phyloP scores from a whole-genome alignment of 2,888 invertebrate genomes.

The Pristionchus exspectatus region DNA sequence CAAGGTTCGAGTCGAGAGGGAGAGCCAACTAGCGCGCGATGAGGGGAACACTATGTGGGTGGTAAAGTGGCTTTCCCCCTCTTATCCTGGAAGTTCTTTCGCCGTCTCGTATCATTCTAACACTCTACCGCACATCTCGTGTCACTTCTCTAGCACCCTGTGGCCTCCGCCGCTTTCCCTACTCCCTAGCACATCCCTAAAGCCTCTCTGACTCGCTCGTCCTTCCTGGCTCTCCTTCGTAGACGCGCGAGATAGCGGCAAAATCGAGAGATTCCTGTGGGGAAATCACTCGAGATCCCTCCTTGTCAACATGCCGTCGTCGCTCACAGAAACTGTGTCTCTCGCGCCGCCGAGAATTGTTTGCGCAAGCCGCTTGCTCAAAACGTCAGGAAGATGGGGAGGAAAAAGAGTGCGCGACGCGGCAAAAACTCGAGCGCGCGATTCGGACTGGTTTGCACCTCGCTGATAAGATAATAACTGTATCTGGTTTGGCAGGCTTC shows the following conservation, averaged over 20 bases:
- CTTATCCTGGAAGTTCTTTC: not conserved
- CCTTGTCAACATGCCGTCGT: not conserved
- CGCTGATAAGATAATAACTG: not conserved
- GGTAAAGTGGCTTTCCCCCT: not conserved
- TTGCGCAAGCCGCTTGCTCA: not conserved
- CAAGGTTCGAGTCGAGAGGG: not conserved
- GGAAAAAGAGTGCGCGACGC: constrained; percentile 18
- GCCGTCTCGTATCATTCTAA: not conserved
- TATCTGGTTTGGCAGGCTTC: not conserved
- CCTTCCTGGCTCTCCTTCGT: not conserved
- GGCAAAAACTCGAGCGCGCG: constrained; percentile 21
- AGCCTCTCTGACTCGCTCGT: not conserved
- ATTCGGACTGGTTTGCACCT: not conserved
- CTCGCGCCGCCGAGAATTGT: not conserved
- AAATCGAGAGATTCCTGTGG: not conserved
- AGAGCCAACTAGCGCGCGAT: constrained; percentile 6
- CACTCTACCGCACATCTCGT: no score
- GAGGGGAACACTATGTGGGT: not conserved
- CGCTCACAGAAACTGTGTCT: not conserved
- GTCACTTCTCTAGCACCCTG: no score
- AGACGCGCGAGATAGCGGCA: not conserved
- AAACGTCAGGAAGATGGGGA: not conserved
- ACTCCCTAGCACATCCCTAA: not conserved
- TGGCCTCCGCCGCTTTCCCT: not conserved
- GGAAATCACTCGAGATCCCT: not conserved